phyloP scores from a whole-genome alignment of 2,888 invertebrate species.

The Drosophila histrio region DNA sequence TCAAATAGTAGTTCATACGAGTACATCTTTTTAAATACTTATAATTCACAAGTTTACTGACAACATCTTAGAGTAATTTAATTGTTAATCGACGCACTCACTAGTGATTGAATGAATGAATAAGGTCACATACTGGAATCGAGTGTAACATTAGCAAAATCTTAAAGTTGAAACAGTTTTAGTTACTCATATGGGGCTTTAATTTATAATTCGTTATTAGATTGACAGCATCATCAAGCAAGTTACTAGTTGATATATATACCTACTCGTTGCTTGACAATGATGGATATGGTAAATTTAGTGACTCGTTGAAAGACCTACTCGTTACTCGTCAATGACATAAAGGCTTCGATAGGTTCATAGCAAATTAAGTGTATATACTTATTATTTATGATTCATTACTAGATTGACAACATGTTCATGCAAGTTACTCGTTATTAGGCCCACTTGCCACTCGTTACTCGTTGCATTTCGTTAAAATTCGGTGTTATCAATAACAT shows the following conservation, averaged over 20 bases:
- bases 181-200: too few relatives aligned
- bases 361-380: background rate
- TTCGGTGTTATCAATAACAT: background rate
- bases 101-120: background rate
- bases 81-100: background rate
- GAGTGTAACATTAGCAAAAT: too few relatives aligned
- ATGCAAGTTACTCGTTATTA: constrained; percentile 1
- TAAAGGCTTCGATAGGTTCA: background rate
- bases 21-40: too few relatives aligned
- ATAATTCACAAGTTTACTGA: too few relatives aligned
- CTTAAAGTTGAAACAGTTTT: too few relatives aligned
- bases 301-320: background rate
- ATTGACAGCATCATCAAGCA: background rate
- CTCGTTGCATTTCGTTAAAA: constrained; percentile 3
- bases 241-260: background rate
- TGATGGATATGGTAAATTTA: too few relatives aligned
- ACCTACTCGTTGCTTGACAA: background rate
- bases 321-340: background rate
- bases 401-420: background rate
- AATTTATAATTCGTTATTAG: background rate
- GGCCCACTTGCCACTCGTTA: constrained; percentile 8
- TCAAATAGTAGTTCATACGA: too few relatives aligned
- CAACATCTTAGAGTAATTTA: too few relatives aligned
- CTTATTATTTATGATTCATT: background rate
- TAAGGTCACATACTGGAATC: background rate